Evolutionary conservation across 2,888 invertebrate genomes (phyloP), one percentile per base, ranked within the genome.

Genomic region (Drosophila testacea): DNA sequence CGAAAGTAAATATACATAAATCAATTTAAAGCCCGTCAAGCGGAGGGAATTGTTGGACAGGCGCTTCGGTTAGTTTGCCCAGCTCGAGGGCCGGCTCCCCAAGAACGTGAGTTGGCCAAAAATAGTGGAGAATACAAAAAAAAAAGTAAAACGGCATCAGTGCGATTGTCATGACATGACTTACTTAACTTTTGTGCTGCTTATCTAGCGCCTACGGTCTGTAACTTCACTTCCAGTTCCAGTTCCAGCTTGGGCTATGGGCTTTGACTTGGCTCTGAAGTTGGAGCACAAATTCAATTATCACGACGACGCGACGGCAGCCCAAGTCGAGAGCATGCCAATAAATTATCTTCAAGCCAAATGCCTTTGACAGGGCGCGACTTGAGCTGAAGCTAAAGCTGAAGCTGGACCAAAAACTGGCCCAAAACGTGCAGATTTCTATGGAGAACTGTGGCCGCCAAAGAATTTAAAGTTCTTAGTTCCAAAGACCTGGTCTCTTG

Each of bases 251-350:
- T 13, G 10, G 32, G 42, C 48, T 44, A 6, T 13, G 42, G 42
- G 34, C 32, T 28, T 13, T 9, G 28, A 41, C 36, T 30, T 6
- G n/a, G n/a, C 38, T 61, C 66, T 59, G 44, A 42, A 77, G 83
- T 66, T 69, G 60, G 63, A 74, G 68, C 78, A 81, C 86, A 89
- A 90, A 89, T 89, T 90, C 90, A 90, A 89, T 89, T 89, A 89
- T 86, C 83, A 84, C 79, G 85, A 84, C 78, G 75, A 68, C 68
- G 62, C 68, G 73, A 81, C 68, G 69, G 81, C 73, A 73, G 67
- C 77, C 72, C 62, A 77, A 83, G 82, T 77, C 69, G 61, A 73
- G 62, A 65, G 80, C 77, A 74, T 71, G 87, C 88, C 84, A 88
- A 85, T 88, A 85, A 85, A 85, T 85, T 85, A 85, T 85, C 88